Conservation (phyloP, 2,888 invertebrate species). For the Catocala fraxini region DNA sequence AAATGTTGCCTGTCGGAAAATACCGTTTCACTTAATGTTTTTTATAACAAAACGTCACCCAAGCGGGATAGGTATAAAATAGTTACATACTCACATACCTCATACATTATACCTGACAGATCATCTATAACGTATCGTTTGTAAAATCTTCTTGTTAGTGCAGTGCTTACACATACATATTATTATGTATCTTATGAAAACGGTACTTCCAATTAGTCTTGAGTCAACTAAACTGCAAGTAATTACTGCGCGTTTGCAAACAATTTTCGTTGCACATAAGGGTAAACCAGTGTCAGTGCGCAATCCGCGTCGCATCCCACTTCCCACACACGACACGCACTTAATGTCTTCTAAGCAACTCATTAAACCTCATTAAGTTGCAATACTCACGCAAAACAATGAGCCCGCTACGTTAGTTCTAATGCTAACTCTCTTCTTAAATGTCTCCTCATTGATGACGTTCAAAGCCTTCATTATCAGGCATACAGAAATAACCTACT, state of each 20-base stretch:
- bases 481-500: not conserved
- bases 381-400: constrained; percentile 34
- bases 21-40: too few relatives aligned
- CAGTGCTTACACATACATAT: too few relatives aligned
- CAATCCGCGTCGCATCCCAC: constrained; percentile 39
- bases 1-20: too few relatives aligned
- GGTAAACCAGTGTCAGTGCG: constrained; percentile 28
- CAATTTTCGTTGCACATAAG: constrained; percentile 36
- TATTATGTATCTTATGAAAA: not conserved
- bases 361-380: constrained; percentile 40
- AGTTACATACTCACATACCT: too few relatives aligned
- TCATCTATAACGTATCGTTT: too few relatives aligned
- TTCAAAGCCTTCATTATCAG: constrained; percentile 5
- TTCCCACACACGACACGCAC: constrained; percentile 38
- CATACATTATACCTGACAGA: too few relatives aligned
- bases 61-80: too few relatives aligned
- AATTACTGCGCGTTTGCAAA: constrained; percentile 11
- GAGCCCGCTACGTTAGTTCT: constrained; percentile 22
- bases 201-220: constrained; percentile 2
- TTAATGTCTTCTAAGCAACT: constrained; percentile 42
- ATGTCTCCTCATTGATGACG: constrained; percentile 18
- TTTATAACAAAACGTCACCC: too few relatives aligned
- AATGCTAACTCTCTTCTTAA: constrained; percentile 28
- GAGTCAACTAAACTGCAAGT: not conserved
- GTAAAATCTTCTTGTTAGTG: too few relatives aligned